Base-by-base conservation (phyloP, 2,113 vertebrate species). In the Triplophysa tibetana region DNA sequence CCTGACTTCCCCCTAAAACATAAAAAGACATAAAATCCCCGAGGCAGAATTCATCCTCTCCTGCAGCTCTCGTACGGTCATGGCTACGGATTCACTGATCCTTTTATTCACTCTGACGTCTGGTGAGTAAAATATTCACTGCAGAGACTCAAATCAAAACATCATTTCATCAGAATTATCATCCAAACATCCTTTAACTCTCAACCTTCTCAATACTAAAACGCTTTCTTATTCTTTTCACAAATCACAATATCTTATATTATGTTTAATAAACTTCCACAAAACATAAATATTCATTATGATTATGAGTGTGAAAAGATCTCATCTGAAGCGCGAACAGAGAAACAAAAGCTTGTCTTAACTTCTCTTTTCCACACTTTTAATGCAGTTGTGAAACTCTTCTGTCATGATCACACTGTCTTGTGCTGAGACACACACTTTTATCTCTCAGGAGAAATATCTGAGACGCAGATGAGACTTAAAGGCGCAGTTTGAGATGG, bases 361-460 rank as follows among this genome's bases (percentile, higher is more conserved):
- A 2, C 50, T 78, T 84, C 75, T 33, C 68, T 41, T 83, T 76
- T 83, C 68, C 66, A 70, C 77, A 73, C 33, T 70, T 87, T 82
- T 86, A 86, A 3, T 48, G 26, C 58, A 76, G 68, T 90, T 89
- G 82, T 81, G 58, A 86, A 88, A 88, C 70, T 2, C 43, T 56
- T n/a, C 19, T 43, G 4, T 45, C 3, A 58, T 10, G 69, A 58
- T 70, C 54, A 75, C 61, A 75, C 41, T 60, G 10, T 64, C n/a
- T n/a, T 54, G 1, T 61, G 58, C 52, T 70, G 17, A 77, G n/a
- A 54, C 66, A 26, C 63, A 72, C 69, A 65, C 41, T 75, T 54
- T 54, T 50, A 10, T 14, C 29, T 3, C 29, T 29, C 29, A 0
- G 29, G 26, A 29, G 26, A 29, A 29, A 29, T 29, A 4, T 29